Conservation (phyloP, 2,888 invertebrate genomes). For the Anoplius nigerrimus region DNA sequence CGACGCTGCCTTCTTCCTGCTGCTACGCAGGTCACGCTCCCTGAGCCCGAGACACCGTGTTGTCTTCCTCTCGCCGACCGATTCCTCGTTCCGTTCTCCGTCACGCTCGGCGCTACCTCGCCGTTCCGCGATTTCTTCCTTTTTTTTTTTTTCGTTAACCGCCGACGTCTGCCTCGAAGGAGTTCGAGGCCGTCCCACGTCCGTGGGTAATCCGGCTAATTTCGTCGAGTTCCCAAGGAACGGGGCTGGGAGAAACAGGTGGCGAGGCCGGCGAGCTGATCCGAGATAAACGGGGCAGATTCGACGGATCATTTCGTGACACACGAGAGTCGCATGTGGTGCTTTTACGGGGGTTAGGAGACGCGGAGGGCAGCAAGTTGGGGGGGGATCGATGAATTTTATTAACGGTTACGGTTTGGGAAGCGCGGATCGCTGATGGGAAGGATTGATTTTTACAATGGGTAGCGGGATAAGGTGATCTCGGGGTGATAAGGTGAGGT, state of each 20-base stretch:
- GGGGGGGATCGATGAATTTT: too few species aligned
- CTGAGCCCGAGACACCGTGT: constrained; percentile 12
- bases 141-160: constrained; percentile 20
- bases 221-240: constrained; percentile 43
- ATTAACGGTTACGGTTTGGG: too few species aligned
- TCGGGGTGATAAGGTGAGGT: too few species aligned
- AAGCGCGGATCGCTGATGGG: too few species aligned
- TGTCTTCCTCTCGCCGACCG: constrained; percentile 3
- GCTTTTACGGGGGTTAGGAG: too few species aligned
- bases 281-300: constrained; percentile 31
- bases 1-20: constrained; percentile 46
- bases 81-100: constrained; percentile 8
- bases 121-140: background rate
- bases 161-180: constrained; percentile 19
- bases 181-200: constrained; percentile 53
- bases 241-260: too few species aligned
- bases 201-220: constrained; percentile 50
- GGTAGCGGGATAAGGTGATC: too few species aligned
- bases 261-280: constrained; percentile 26
- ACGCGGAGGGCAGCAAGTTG: too few species aligned
- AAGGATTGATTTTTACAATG: too few species aligned
- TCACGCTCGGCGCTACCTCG: constrained; percentile 7
- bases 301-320: constrained; percentile 29
- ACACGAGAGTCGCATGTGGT: constrained; percentile 6
- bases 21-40: constrained; percentile 41